phyloP scores from a whole-genome alignment of 2,797 vertebrate genomes.

The Poeciliopsis turneri region DNA sequence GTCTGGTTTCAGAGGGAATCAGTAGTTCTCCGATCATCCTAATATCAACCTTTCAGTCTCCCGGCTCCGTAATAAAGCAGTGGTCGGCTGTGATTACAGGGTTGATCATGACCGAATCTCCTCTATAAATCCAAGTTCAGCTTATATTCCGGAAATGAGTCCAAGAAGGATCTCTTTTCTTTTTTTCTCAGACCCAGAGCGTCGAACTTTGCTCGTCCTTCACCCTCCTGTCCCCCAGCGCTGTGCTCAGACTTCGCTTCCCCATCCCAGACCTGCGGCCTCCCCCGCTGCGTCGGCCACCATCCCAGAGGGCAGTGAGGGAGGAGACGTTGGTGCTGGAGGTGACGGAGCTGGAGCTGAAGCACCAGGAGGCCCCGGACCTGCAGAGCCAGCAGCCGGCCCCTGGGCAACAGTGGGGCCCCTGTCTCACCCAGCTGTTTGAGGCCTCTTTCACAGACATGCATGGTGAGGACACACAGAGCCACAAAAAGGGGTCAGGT shows the following conservation, averaged over 20 bases:
- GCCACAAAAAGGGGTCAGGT: not conserved
- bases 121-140: conserved; percentile 14
- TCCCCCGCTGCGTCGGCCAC: conserved; percentile 75
- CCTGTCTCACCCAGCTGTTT: conserved; percentile 81
- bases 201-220: conserved; percentile 78
- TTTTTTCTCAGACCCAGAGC: conserved; percentile 62
- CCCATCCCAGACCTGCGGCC: conserved; percentile 89
- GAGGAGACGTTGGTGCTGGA: conserved; percentile 86
- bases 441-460: conserved; percentile 87
- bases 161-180: conserved; percentile 14
- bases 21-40: not conserved
- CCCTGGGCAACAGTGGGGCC: conserved; percentile 52
- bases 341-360: conserved; percentile 84
- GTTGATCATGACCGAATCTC: not conserved
- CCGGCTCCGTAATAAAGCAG: conserved; percentile 3
- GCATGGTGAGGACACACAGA: conserved; percentile 78
- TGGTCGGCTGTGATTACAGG: conserved; percentile 2
- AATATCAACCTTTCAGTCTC: conserved; percentile 1
- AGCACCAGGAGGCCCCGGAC: conserved; percentile 81
- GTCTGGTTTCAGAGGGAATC: not conserved
- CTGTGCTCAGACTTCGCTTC: conserved; percentile 85
- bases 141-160: not conserved
- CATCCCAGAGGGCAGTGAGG: conserved; percentile 81
- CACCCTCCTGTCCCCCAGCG: conserved; percentile 84
- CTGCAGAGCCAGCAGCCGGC: conserved; percentile 67